Conservation (phyloP, 2,888 invertebrate species). For the Andricus quercusramuli region DNA sequence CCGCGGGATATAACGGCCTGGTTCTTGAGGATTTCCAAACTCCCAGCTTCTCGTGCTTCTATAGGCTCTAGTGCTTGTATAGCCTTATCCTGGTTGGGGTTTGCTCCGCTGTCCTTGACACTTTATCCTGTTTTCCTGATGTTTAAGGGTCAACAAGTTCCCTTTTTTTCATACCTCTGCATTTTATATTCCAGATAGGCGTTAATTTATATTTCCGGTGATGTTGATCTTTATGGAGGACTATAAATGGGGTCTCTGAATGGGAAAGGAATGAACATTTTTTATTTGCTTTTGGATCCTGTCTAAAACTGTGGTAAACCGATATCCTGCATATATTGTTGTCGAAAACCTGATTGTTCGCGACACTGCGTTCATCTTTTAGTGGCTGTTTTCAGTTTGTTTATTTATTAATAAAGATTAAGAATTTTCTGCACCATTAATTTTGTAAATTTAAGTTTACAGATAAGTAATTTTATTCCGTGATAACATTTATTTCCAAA, state of each 20-base stretch:
- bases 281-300: too few species aligned
- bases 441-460: too few species aligned
- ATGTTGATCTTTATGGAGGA: not conserved
- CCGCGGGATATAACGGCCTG: slow-evolving; percentile 64
- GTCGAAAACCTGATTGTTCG: too few species aligned
- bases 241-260: not conserved
- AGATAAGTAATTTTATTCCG: too few species aligned
- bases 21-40: slow-evolving; percentile 66
- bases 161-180: slow-evolving; percentile 71
- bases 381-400: too few species aligned
- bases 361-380: too few species aligned
- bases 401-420: too few species aligned
- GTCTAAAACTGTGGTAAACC: too few species aligned
- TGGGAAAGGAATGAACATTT: not conserved
- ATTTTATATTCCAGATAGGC: not conserved
- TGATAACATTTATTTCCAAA: too few species aligned
- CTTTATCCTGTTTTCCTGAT: slow-evolving; percentile 73
- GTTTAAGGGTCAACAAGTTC: slow-evolving; percentile 74
- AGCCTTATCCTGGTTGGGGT: slow-evolving; percentile 54
- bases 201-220: not conserved
- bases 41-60: slow-evolving; percentile 53
- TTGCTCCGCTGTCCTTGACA: slow-evolving; percentile 49
- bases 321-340: too few species aligned
- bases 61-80: slow-evolving; percentile 24
- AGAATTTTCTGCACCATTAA: too few species aligned